These are phyloP conservation scores for Selene dorsalis DNA, from an alignment of 2,797 vertebrate genomes.

Conservation along the genomic window DNA sequence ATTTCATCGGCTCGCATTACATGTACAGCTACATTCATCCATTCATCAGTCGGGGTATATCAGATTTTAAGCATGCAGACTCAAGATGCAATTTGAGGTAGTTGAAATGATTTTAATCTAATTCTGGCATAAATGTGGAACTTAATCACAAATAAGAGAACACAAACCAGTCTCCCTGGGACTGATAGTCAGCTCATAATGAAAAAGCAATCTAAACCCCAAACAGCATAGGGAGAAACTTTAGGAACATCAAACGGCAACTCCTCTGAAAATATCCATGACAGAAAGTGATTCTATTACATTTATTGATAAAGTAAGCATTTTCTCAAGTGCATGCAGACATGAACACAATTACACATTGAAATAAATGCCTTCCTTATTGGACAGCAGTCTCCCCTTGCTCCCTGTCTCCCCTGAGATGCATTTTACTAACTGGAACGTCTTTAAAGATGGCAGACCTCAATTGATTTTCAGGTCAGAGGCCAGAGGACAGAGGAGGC, in stretches of 20 bases:
- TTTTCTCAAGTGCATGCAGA: not conserved
- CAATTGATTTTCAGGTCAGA: conserved; percentile 29
- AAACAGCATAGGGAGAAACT: not conserved
- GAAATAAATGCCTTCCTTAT: not conserved
- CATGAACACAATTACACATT: not conserved
- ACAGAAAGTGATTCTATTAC: not conserved
- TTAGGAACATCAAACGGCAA: conserved; percentile 44
- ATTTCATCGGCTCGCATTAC: not conserved
- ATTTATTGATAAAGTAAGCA: not conserved
- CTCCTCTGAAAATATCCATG: not conserved
- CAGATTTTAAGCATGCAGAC: not conserved
- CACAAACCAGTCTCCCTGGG: not conserved
- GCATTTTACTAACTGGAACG: conserved; percentile 10
- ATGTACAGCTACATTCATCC: not conserved
- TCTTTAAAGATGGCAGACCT: conserved; percentile 26
- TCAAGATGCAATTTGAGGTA: not conserved
- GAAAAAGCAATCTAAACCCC: not conserved
- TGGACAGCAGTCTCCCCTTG: conserved; percentile 1
- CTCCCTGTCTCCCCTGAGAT: conserved; percentile 14
- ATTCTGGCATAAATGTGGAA: not conserved
- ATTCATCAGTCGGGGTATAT: not conserved
- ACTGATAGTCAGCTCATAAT: no score
- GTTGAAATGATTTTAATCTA: conserved; percentile 7
- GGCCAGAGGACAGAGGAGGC: conserved; percentile 5
- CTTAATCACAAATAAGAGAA: not conserved